phyloP scores from a whole-genome alignment of 2,113 vertebrate genomes.

The Trematomus loennbergii region DNA sequence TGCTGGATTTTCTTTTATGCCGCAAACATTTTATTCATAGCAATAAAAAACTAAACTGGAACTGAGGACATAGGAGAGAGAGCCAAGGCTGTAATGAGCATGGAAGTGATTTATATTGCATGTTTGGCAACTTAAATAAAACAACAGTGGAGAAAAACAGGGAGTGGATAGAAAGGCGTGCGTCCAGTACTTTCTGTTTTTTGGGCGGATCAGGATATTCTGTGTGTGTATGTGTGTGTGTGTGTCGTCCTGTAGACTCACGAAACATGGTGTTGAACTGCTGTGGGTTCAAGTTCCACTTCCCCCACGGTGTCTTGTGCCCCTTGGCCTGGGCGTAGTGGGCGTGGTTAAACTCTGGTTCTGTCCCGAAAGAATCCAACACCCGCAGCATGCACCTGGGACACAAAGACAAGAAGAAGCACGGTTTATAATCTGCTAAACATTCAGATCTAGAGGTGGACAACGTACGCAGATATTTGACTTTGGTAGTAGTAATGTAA shows the following conservation, averaged over 20 bases:
- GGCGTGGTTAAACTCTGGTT: slow-evolving; percentile 98
- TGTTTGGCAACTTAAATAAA: neutral
- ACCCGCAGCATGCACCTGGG: slow-evolving; percentile 97
- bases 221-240: neutral
- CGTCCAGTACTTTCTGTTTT: neutral
- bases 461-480: too few relatives aligned
- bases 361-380: slow-evolving; percentile 97
- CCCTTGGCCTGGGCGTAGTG: slow-evolving; percentile 98
- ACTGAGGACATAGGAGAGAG: neutral
- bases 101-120: neutral
- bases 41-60: neutral
- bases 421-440: neutral
- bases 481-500: too few relatives aligned
- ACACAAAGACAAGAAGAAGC: neutral
- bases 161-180: neutral
- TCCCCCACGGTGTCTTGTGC: slow-evolving; percentile 99
- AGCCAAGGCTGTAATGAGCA: neutral
- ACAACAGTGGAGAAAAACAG: too few relatives aligned
- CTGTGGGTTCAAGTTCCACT: slow-evolving; percentile 99
- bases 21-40: neutral
- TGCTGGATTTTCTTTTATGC: slow-evolving; percentile 16
- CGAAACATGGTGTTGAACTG: slow-evolving; percentile 99
- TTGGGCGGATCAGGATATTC: neutral
- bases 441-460: neutral
- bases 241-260: slow-evolving; percentile 81